These are phyloP conservation scores for Hypotaenidia okinawae DNA, from an alignment of 2,797 vertebrate genomes.

Conservation along the genomic window DNA sequence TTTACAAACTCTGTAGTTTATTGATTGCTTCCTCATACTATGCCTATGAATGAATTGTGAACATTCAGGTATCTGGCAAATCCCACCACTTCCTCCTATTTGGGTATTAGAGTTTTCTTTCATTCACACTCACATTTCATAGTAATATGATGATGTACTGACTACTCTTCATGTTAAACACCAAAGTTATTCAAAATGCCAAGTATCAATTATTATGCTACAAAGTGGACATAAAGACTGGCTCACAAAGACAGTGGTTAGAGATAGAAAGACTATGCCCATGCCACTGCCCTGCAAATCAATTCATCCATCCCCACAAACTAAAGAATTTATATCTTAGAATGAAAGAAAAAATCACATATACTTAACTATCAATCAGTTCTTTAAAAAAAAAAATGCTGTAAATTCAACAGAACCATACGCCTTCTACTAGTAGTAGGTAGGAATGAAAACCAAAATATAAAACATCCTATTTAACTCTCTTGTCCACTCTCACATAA, in stretches of 20 bases:
- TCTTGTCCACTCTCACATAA: background rate
- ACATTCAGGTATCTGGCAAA: background rate
- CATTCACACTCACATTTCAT: background rate
- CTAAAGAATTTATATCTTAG: background rate
- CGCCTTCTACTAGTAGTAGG: background rate
- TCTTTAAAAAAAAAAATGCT: background rate
- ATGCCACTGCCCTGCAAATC: background rate
- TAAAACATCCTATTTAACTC: background rate
- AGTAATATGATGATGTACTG: rapidly evolving
- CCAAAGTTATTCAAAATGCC: background rate
- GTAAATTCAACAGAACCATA: background rate
- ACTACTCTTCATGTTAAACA: background rate
- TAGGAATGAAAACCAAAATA: background rate
- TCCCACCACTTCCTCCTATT: background rate
- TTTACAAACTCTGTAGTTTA: background rate
- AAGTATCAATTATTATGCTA: too few species aligned
- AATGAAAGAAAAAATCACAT: background rate
- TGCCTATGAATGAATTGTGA: background rate
- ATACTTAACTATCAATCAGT: background rate
- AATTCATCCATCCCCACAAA: background rate
- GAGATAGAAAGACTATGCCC: background rate
- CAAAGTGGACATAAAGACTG: too few species aligned
- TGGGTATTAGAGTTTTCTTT: background rate
- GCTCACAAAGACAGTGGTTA: background rate
- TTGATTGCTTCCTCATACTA: background rate